phyloP scores from a whole-genome alignment of 2,888 invertebrate genomes.

The Coenonympha glycerion region DNA sequence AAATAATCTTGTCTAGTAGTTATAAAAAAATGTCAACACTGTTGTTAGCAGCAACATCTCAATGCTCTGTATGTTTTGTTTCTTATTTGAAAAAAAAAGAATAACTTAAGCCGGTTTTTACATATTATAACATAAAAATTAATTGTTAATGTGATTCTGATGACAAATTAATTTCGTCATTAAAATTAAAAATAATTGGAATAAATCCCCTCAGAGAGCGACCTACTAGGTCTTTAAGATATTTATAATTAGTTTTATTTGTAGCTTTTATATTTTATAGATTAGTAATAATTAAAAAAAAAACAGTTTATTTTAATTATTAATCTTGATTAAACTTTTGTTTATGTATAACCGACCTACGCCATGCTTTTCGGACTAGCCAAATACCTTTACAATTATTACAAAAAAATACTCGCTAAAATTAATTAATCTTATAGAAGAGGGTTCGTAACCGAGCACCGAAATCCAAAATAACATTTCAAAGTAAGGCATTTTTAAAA shows the following conservation, averaged over 20 bases:
- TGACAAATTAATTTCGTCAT: too few relatives aligned
- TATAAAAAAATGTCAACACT: too few relatives aligned
- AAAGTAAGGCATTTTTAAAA: not conserved
- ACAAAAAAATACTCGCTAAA: slow-evolving; percentile 21
- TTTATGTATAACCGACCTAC: slow-evolving; percentile 25
- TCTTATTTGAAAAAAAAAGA: not conserved
- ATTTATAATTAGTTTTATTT: not conserved
- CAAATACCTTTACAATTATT: slow-evolving; percentile 45
- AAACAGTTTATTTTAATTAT: too few relatives aligned
- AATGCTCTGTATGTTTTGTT: slow-evolving; percentile 2
- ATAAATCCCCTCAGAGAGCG: too few relatives aligned
- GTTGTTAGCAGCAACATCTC: too few relatives aligned
- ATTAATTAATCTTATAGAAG: slow-evolving; percentile 19
- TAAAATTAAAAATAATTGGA: too few relatives aligned
- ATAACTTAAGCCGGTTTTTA: slow-evolving; percentile 13
- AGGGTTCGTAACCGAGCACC: slow-evolving; percentile 46
- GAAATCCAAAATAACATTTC: slow-evolving; percentile 33
- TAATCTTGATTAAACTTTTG: too few relatives aligned
- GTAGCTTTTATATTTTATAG: not conserved
- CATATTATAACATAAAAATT: not conserved
- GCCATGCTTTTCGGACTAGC: slow-evolving; percentile 56
- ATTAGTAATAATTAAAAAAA: too few relatives aligned
- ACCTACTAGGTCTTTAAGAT: too few relatives aligned
- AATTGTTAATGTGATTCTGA: too few relatives aligned
- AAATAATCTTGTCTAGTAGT: too few relatives aligned